These are phyloP conservation scores for Tricholaema leucomelas DNA, from an alignment of 2,113 vertebrate genomes.

Conservation along the genomic window DNA sequence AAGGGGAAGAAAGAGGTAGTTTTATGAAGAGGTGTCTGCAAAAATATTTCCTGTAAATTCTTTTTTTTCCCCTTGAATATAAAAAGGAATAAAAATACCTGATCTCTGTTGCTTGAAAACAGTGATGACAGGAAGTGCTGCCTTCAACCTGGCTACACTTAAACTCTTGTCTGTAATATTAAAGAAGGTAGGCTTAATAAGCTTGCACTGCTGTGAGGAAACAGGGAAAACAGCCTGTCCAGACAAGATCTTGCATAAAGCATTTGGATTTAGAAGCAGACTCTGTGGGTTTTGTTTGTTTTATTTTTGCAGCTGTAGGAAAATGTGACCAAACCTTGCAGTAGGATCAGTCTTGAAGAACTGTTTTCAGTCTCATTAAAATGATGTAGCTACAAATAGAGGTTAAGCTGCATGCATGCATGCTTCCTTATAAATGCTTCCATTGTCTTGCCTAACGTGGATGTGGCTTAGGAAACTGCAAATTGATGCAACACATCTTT, in stretches of 20 bases:
- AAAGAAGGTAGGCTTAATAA: background rate
- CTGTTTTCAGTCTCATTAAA: conserved; percentile 47
- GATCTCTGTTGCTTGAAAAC: background rate
- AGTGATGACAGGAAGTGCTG: background rate
- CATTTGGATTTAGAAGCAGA: conserved; percentile 12
- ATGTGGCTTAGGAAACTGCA: conserved; percentile 31
- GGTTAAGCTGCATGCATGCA: background rate
- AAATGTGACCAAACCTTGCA: conserved; percentile 7
- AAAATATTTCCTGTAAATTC: background rate
- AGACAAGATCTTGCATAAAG: conserved; percentile 26
- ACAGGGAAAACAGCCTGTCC: background rate
- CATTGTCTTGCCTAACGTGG: conserved; percentile 29
- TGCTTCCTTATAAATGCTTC: conserved; percentile 2
- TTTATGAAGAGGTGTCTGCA: background rate
- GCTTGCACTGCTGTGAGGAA: background rate
- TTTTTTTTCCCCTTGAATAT: background rate
- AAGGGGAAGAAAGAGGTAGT: background rate
- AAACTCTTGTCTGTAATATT: background rate
- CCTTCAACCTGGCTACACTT: background rate
- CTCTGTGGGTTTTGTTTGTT: background rate
- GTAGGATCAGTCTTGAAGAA: background rate
- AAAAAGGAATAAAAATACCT: background rate
- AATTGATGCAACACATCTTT: conserved; percentile 2
- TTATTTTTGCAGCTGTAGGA: conserved; percentile 36
- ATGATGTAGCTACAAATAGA: conserved; percentile 17